Evolutionary conservation across 2,113 vertebrate genomes (phyloP).

Genomic region (Pteruthius melanotis): DNA sequence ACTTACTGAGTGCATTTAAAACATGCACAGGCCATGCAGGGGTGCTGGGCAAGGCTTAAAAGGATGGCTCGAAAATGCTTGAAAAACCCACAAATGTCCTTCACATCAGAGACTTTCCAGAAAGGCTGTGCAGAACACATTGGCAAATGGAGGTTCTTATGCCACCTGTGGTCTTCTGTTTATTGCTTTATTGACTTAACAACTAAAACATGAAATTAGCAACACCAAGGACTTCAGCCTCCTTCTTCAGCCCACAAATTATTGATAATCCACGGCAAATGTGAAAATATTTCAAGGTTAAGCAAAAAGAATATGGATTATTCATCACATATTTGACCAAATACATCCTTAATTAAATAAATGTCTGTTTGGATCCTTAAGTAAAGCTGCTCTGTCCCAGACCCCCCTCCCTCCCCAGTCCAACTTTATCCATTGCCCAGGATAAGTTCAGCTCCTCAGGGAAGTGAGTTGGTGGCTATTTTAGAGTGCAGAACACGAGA

Average conservation of each 20-base stretch:
- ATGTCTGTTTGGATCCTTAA: neutral
- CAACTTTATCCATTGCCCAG: neutral
- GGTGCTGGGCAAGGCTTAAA: neutral
- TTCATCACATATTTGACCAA: neutral
- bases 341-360: neutral
- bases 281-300: neutral
- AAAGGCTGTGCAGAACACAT: neutral
- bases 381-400: neutral
- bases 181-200: neutral
- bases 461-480: neutral
- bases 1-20: neutral
- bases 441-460: neutral
- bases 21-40: rapidly evolving
- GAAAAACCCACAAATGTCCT: neutral
- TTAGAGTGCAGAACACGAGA: neutral
- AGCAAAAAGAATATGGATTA: neutral
- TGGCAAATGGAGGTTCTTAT: neutral
- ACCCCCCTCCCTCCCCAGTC: neutral
- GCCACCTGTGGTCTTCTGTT: neutral
- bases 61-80: neutral
- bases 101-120: neutral
- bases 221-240: neutral
- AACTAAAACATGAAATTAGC: neutral
- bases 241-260: neutral
- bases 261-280: neutral